Conservation (phyloP, 35 echinoderm and acorn worm genomes). For the Stichopus chloronotus region DNA sequence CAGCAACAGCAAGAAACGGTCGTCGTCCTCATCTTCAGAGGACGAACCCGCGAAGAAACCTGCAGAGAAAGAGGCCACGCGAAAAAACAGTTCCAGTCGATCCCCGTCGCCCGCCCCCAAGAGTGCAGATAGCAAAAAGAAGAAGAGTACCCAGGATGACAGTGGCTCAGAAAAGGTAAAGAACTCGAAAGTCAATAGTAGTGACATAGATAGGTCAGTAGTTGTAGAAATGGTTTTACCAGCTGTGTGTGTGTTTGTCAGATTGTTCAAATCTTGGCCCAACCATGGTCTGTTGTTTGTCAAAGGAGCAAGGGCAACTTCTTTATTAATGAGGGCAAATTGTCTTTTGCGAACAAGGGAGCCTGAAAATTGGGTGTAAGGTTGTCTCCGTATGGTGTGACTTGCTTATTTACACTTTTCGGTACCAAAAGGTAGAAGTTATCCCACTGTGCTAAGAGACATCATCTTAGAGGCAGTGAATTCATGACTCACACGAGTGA, state of each 20-base stretch:
- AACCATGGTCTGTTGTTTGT: no score
- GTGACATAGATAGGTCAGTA: not conserved
- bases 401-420: no score
- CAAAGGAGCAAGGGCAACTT: no score
- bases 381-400: no score
- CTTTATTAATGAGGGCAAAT: no score
- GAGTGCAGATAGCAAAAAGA: not conserved
- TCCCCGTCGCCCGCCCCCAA: conserved; percentile 25
- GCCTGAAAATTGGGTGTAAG: no score
- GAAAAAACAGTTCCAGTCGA: not conserved
- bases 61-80: not conserved
- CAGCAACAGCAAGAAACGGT: not conserved
- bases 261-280: not conserved
- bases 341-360: no score
- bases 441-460: no score
- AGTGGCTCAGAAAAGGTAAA: conserved; percentile 4
- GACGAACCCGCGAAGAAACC: conserved; percentile 7
- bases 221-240: not conserved
- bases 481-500: no score
- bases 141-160: not conserved
- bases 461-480: no score
- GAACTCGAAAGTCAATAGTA: not conserved
- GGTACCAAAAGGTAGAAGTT: no score
- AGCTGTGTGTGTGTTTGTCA: not conserved
- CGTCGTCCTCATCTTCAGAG: conserved; percentile 9